A percentile compares a stretch with the other conserved stretches of the same genome.
Conservation (phyloP, 2,797 vertebrate genomes). For the Enteromius trimaculatus region DNA sequence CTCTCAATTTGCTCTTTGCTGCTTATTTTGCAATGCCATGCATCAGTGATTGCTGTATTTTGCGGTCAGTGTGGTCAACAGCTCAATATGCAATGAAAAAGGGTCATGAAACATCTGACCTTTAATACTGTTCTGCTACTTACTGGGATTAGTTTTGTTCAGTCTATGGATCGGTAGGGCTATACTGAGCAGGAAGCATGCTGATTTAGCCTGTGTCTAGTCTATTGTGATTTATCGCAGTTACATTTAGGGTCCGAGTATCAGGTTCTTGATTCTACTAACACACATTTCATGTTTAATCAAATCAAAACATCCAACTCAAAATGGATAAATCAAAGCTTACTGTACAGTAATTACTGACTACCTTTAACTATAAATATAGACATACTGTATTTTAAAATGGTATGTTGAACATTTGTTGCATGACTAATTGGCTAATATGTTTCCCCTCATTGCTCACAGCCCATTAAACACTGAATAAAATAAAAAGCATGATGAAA, state of each 20-base stretch:
- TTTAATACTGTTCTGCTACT: conserved; percentile 20
- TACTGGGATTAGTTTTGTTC: conserved; percentile 6
- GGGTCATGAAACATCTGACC: conserved; percentile 7
- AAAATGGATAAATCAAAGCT: not conserved
- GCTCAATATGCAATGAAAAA: conserved; percentile 11
- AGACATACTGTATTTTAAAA: not conserved
- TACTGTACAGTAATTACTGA: not conserved
- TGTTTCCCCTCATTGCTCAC: not conserved
- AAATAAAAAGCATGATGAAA: too few species aligned
- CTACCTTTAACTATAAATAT: not conserved
- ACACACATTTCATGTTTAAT: not conserved
- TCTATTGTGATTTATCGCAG: not conserved
- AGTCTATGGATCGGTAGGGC: not conserved
- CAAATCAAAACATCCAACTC: not conserved
- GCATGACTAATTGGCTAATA: not conserved
- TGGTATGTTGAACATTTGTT: not conserved
- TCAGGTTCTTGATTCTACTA: not conserved
- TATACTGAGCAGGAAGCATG: not conserved
- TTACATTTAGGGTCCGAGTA: not conserved
- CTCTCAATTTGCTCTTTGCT: not conserved
- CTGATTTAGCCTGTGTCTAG: not conserved
- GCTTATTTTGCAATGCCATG: not conserved
- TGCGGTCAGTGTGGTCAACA: conserved; percentile 18
- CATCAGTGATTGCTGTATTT: not conserved
- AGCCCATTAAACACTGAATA: not conserved